Conservation (phyloP, 2,113 vertebrate species). For the Seriola rivoliana region DNA sequence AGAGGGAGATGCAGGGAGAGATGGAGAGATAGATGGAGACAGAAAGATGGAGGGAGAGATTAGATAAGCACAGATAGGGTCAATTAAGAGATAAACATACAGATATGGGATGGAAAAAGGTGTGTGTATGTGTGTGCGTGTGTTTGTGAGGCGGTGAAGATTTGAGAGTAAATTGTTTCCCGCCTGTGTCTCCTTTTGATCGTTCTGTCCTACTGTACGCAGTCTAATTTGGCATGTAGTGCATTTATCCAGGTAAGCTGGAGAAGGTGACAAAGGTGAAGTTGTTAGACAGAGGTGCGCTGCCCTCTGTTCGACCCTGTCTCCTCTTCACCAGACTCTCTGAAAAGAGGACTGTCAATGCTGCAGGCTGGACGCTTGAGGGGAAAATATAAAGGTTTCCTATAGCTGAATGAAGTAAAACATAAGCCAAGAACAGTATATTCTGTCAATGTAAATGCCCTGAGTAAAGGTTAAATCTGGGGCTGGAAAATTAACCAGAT, state of each 20-base stretch:
- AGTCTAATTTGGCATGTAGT: conserved; percentile 62
- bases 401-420: conserved; percentile 24
- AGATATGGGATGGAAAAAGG: conserved; percentile 57
- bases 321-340: conserved; percentile 44
- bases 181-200: conserved; percentile 54
- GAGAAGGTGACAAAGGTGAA: conserved; percentile 78
- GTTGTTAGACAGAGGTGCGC: conserved; percentile 77
- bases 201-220: conserved; percentile 48
- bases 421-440: conserved; percentile 17
- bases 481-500: conserved; percentile 14
- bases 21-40: conserved; percentile 76
- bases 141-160: conserved; percentile 39
- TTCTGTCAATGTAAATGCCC: conserved; percentile 15
- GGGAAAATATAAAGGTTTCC: conserved; percentile 17
- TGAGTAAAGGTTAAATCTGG: conserved; percentile 6
- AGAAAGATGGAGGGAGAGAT: conserved; percentile 79
- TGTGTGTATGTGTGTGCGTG: conserved; percentile 45
- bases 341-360: conserved; percentile 47
- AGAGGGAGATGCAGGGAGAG: conserved; percentile 64
- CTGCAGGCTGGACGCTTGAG: conserved; percentile 28
- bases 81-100: conserved; percentile 84
- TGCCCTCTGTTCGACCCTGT: conserved; percentile 72
- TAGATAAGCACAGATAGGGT: conserved; percentile 85
- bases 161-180: conserved; percentile 56
- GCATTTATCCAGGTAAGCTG: conserved; percentile 74